Evolutionary conservation across 2,888 invertebrate species (phyloP), one percentile per base, ranked within the genome.

Genomic region (Leptura quadrifasciata): DNA sequence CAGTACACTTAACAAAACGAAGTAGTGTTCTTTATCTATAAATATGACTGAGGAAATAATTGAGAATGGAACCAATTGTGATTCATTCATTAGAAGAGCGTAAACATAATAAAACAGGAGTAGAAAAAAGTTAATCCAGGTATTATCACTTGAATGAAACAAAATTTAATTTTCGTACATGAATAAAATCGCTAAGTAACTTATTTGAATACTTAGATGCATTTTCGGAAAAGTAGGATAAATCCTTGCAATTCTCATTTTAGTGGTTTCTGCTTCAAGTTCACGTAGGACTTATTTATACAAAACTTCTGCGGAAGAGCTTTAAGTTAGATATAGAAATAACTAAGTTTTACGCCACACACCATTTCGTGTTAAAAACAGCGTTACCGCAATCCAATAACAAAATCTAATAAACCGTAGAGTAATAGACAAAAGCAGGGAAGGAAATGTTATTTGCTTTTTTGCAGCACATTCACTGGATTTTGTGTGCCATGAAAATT

Each of bases 371-470:
- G 71, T 71, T 71, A 71, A 71, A 71, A 71, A 71, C 61, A 35
- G 61, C 71, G 52, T 71, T 71, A 60, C 71, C 71, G 61, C 71
- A 71, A 71, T 71, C 71, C 71, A 60, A 71, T 71, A 71, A 61
- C 24, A 61, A 21, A 71, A 71, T 71, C 71, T 61, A 71, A 71
- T 71, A 60, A 71, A 61, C 47, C 47, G 71, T 61, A 71, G 20
- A 52, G 60, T 61, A 71, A 71, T 61, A 61, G 60, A 71, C 52
- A 61, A 52, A 61, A 60, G 71, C 71, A 60, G 71, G 61, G 52
- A 60, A 71, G 52, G 18, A 52, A 71, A 71, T 18, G 71, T 60
- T 71, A 61, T 71, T 71, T 61, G 47, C 54, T 12, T 18, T 54
- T 71, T 61, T 15, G 35, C 52, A 52, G 61, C 27, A 54, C 27